Percentiles rank a stretch among this genome's conserved stretches.
Conservation (phyloP, 2,113 vertebrate species). For the Solea senegalensis region DNA sequence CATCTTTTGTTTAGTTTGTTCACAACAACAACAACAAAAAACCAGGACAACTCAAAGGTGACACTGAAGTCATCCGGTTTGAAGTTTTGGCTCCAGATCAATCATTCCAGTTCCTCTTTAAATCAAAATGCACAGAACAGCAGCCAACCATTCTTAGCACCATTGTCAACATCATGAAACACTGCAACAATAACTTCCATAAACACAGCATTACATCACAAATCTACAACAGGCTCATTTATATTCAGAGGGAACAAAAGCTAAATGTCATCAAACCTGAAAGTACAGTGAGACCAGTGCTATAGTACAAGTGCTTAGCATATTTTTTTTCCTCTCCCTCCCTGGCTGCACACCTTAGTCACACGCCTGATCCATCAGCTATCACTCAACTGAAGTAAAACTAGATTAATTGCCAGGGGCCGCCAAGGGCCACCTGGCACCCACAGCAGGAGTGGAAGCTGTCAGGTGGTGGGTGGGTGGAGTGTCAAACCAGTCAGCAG, state of each 20-base stretch:
- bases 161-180: not conserved
- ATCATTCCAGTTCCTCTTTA: not conserved
- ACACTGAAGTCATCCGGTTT: not conserved
- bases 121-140: not conserved
- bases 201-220: not conserved
- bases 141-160: not conserved
- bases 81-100: not conserved
- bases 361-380: slow-evolving; percentile 39
- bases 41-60: not conserved
- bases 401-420: slow-evolving; percentile 59
- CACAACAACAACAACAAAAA: not conserved
- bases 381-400: slow-evolving; percentile 54
- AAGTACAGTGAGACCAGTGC: not conserved
- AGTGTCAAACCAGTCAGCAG: slow-evolving; percentile 44
- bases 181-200: not conserved
- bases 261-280: not conserved
- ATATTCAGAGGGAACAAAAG: not conserved
- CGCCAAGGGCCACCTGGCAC: slow-evolving; percentile 68
- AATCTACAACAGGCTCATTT: not conserved
- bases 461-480: not conserved
- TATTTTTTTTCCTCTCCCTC: not conserved
- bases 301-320: not conserved
- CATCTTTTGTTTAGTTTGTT: not conserved
- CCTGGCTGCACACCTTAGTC: slow-evolving; percentile 6
- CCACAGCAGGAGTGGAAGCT: slow-evolving; percentile 62